Conservation (phyloP, 2,113 vertebrate species). For the Origma solitaria region DNA sequence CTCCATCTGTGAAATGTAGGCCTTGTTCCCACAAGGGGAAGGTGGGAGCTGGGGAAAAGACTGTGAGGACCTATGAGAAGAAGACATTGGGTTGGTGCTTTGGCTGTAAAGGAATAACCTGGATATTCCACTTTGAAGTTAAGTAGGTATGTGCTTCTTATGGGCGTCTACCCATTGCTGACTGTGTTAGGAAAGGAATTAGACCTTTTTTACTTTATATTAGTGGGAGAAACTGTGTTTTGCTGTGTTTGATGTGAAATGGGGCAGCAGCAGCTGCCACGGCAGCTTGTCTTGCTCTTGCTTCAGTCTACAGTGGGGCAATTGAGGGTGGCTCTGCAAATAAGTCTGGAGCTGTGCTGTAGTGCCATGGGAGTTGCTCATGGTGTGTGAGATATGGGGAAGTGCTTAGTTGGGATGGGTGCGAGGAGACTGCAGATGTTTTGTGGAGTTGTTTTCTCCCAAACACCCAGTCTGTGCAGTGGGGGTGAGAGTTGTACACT, state of each 20-base stretch:
- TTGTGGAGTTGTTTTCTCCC: neutral
- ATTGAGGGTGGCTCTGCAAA: neutral
- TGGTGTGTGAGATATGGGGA: too few relatives aligned
- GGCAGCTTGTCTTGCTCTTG: neutral
- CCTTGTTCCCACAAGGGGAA: neutral
- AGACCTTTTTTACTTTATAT: neutral
- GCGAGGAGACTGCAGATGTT: neutral
- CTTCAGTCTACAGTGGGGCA: neutral
- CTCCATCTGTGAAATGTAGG: neutral
- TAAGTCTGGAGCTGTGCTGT: neutral
- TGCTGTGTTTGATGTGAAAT: neutral
- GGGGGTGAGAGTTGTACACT: accelerated
- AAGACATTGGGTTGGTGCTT: neutral
- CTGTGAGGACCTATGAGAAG: accelerated
- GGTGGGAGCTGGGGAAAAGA: neutral
- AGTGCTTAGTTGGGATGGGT: neutral
- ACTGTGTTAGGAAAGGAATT: neutral
- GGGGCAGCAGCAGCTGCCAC: neutral
- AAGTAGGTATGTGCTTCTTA: neutral
- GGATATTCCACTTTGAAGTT: neutral
- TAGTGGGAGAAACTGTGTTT: neutral
- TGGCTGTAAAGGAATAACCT: neutral
- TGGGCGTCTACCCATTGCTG: neutral
- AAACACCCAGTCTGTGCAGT: neutral
- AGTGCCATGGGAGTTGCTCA: accelerated